A percentile compares a stretch with the other conserved stretches of the same genome.
These are phyloP conservation scores for Leptonema lineaticorne DNA, from an alignment of 1,140 invertebrate species.

Conservation along the genomic window DNA sequence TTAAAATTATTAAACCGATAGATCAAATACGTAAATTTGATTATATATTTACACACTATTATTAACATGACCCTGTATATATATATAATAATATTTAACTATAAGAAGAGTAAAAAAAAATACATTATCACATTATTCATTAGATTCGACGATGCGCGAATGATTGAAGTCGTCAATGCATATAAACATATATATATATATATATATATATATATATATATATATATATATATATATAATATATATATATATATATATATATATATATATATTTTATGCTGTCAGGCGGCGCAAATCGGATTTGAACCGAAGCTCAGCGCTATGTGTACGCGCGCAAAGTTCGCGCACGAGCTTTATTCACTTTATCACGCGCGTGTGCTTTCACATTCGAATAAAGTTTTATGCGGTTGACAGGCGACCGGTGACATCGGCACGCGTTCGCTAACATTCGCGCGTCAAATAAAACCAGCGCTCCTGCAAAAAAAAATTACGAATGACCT, in stretches of 20 bases:
- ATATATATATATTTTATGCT: slow-evolving; percentile 19
- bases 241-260: no score
- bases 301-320: slow-evolving; percentile 32
- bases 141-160: not conserved
- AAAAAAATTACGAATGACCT: no score
- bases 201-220: no score
- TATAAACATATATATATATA: no score
- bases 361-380: slow-evolving; percentile 34
- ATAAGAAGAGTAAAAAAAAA: not conserved
- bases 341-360: slow-evolving; percentile 24
- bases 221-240: no score
- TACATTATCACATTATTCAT: slow-evolving; percentile 10
- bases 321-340: slow-evolving; percentile 2
- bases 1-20: no score
- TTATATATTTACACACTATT: no score
- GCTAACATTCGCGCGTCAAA: slow-evolving; percentile 8
- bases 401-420: slow-evolving; percentile 30
- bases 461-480: not conserved
- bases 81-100: no score
- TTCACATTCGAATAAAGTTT: slow-evolving; percentile 29
- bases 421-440: slow-evolving; percentile 31
- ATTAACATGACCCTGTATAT: no score
- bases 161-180: slow-evolving; percentile 13
- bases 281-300: slow-evolving; percentile 33
- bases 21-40: no score